Evolutionary conservation across 2,797 vertebrate genomes (phyloP).

Genomic region (Eleutherodactylus coqui): DNA sequence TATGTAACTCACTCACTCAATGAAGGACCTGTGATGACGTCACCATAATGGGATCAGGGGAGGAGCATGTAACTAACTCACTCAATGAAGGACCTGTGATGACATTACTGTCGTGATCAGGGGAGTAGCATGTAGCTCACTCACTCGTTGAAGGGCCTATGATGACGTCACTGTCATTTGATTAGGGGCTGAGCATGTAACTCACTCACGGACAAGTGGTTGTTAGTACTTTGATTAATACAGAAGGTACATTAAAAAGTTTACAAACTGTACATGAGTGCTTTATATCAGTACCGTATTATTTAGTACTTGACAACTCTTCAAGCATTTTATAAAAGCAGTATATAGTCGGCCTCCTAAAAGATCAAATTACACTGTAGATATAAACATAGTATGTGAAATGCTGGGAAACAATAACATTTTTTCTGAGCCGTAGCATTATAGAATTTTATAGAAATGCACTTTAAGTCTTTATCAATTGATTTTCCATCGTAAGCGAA

Average conservation of each 20-base stretch:
- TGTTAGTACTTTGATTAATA: background rate
- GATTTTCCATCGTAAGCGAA: background rate
- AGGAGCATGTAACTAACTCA: too few relatives aligned
- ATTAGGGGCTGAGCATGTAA: too few relatives aligned
- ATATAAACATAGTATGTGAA: background rate
- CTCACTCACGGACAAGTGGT: too few relatives aligned
- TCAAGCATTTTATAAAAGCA: background rate
- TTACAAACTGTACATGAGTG: background rate
- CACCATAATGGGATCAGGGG: too few relatives aligned
- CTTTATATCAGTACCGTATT: background rate
- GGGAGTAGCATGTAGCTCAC: too few relatives aligned
- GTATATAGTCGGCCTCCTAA: background rate
- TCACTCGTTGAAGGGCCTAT: too few relatives aligned
- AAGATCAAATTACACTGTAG: background rate
- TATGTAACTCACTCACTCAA: too few relatives aligned
- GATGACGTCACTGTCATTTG: too few relatives aligned
- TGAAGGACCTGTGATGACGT: too few relatives aligned
- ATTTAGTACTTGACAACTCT: background rate
- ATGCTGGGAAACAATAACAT: background rate
- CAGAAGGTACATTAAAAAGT: background rate
- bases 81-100: too few relatives aligned
- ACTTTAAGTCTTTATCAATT: background rate
- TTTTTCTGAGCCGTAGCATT: background rate
- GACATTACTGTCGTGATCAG: too few relatives aligned
- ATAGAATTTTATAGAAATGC: background rate